Evolutionary conservation across 2,113 vertebrate genomes (phyloP).

Genomic region (Tenrec ecaudatus): DNA sequence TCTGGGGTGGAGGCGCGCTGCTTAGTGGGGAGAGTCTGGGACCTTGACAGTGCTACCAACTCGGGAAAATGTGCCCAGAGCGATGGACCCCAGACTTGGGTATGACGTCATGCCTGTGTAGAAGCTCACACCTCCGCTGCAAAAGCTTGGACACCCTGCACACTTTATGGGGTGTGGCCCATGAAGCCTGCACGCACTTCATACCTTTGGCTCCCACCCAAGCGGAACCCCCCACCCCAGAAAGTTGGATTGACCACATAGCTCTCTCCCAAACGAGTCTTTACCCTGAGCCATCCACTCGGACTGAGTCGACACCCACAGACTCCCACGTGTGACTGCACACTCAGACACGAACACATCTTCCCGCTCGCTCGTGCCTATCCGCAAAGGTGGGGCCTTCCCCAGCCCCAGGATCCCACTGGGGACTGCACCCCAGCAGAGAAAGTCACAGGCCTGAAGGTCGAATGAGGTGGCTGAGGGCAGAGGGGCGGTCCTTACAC

Average conservation of each 20-base stretch:
- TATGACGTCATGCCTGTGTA: no score
- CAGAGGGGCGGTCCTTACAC: neutral
- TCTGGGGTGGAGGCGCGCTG: neutral
- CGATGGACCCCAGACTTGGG: neutral
- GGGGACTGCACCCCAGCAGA: neutral
- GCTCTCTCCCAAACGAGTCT: neutral
- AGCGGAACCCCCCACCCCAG: neutral
- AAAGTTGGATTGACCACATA: neutral
- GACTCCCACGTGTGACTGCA: neutral
- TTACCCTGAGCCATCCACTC: neutral
- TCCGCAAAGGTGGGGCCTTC: neutral
- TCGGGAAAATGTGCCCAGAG: neutral
- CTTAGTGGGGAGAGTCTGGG: no score
- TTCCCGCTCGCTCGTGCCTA: rapidly evolving
- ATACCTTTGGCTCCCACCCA: neutral
- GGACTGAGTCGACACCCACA: neutral
- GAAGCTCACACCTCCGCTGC: neutral
- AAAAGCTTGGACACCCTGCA: neutral
- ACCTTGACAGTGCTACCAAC: no score
- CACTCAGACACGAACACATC: neutral
- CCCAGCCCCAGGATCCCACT: no score
- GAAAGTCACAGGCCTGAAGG: neutral
- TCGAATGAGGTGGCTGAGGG: neutral
- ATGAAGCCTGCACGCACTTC: neutral
- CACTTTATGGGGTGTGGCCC: no score